Percentiles rank a stretch among this genome's conserved stretches.
Evolutionary conservation across 2,888 invertebrate species (phyloP).

Genomic region (Phortica okadai): DNA sequence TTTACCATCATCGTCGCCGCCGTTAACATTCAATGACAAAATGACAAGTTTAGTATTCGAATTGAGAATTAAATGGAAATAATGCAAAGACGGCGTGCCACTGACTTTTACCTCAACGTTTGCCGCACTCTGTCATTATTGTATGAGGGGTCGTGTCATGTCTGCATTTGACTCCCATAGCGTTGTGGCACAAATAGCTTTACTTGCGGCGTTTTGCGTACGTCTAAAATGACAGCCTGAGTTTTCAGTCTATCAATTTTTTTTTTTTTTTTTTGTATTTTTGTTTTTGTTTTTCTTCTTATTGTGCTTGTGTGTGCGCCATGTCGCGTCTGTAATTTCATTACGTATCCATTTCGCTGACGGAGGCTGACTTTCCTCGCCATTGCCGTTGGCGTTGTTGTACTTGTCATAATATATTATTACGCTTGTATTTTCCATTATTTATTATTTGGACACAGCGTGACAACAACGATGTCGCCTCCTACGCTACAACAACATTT

Average conservation of each 20-base stretch:
- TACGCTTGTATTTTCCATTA: not conserved
- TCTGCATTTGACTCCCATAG: not conserved
- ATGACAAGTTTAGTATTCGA: constrained; percentile 26
- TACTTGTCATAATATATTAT: constrained; percentile 4
- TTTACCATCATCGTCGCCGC: not conserved
- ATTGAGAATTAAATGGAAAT: constrained; percentile 20
- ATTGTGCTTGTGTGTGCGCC: too few relatives aligned
- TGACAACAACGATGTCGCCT: constrained; percentile 14
- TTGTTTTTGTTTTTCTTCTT: too few relatives aligned
- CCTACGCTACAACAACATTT: constrained; percentile 22
- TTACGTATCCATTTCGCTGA: constrained; percentile 13
- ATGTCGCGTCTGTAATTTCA: constrained; percentile 2
- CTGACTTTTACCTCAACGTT: not conserved
- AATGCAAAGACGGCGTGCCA: not conserved
- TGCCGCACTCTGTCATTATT: not conserved
- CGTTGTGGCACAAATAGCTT: not conserved
- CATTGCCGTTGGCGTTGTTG: not conserved
- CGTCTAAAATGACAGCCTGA: not conserved
- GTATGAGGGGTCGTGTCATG: not conserved
- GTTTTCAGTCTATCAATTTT: too few relatives aligned
- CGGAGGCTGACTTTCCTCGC: not conserved
- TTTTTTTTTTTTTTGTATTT: too few relatives aligned
- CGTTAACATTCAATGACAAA: not conserved
- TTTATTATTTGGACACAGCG: constrained; percentile 14
- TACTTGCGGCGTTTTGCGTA: not conserved